Evolutionary conservation across 2,888 invertebrate genomes (phyloP), one percentile per base, ranked within the genome.

Genomic region (Synergus gifuensis): DNA sequence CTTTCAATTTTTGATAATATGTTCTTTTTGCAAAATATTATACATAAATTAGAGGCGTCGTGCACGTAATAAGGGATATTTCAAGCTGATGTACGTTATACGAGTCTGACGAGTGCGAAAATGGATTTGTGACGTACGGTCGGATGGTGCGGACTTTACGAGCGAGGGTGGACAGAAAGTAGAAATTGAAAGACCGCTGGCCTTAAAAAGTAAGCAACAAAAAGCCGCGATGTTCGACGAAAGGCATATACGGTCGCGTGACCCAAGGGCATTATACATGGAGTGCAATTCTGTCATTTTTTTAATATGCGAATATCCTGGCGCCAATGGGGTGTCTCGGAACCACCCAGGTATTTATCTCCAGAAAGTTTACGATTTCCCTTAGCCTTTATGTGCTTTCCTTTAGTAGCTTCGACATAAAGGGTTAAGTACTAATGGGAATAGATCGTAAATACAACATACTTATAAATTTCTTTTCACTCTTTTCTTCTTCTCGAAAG

Each of bases 221-320:
- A 49, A 69, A 36, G 28, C 49, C 2, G 16, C 22, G 54, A 54
- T 73, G 73, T 54, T 46, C 46, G 49, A 46, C 36, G 42, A 67
- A 78, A 46, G 22, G 79, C 76, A 82, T 66, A 82, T 66, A 79
- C 76, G 85, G 18, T 87, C 85, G 87, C 87, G 87, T 87, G 87
- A 86, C 84, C 79, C 46, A 14, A 14, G 60, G 76, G 79, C 85
- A 83, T 87, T 82, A 86, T 82, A 83, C 85, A 85, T 83, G 81
- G 81, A 78, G 58, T 79, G 81, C 83, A 87, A 88, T 84, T 89
- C 88, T 85, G 85, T 88, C 86, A 88, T 87, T 88, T 86, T 86
- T 86, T 85, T 73, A 73, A 73, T 73, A 73, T 73, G 73, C 73
- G 73, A 73, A 73, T 73, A 73, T 73, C 73, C 73, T 73, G 73